phyloP scores from a whole-genome alignment of 2,113 vertebrate genomes.

The Petrocephalus microphthalmus region DNA sequence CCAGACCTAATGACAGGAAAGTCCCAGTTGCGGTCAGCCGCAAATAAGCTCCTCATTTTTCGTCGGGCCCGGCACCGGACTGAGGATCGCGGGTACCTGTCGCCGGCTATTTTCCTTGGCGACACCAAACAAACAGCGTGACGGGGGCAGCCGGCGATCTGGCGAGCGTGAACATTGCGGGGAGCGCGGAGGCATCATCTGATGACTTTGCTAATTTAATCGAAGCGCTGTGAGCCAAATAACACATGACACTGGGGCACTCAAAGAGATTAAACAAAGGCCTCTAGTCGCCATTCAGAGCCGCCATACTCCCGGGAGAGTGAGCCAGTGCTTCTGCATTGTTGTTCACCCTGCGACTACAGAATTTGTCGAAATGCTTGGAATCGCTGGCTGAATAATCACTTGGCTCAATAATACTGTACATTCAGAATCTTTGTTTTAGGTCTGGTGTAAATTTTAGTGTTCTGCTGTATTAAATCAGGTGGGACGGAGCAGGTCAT shows the following conservation, averaged over 20 bases:
- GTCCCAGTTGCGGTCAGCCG: background rate
- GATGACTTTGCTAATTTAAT: slow-evolving; percentile 8
- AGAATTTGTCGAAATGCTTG: background rate
- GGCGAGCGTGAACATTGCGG: background rate
- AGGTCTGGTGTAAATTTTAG: background rate
- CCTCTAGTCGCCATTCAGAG: background rate
- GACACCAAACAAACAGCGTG: background rate
- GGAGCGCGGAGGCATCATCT: background rate
- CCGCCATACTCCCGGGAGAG: background rate
- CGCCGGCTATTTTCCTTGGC: background rate
- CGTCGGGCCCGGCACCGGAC: background rate
- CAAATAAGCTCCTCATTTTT: background rate
- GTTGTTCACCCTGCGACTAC: background rate
- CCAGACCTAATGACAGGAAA: background rate
- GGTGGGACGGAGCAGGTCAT: background rate
- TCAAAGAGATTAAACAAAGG: slow-evolving; percentile 9
- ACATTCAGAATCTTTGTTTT: background rate
- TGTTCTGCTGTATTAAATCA: background rate
- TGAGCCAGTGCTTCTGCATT: background rate
- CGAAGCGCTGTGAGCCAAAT: background rate
- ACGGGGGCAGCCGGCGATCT: background rate
- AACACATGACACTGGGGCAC: background rate
- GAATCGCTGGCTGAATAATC: background rate
- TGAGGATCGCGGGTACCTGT: background rate
- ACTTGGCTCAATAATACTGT: background rate